Percentiles rank a stretch among this genome's conserved stretches.
These are phyloP conservation scores for Bombycilla garrulus DNA, from an alignment of 2,113 vertebrate genomes.

Conservation along the genomic window DNA sequence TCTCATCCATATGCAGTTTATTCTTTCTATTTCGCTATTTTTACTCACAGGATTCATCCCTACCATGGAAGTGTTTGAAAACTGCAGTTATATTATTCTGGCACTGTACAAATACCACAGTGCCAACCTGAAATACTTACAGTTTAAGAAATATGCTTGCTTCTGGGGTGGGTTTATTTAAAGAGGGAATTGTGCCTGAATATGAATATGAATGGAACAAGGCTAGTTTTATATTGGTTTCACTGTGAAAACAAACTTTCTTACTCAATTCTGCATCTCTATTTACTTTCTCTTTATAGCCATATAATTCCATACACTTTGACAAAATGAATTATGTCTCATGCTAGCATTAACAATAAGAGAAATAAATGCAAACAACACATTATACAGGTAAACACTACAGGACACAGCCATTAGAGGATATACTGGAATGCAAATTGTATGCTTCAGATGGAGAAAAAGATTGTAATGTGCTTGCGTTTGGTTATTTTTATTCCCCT, in stretches of 20 bases:
- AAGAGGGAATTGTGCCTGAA: conserved; percentile 9
- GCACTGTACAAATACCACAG: conserved; percentile 26
- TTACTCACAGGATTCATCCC: conserved; percentile 7
- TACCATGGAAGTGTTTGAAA: neutral
- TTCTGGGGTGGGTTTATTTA: conserved; percentile 20
- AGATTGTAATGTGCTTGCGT: neutral
- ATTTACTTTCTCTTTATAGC: conserved; percentile 32
- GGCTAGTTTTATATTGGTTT: neutral
- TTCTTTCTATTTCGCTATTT: neutral
- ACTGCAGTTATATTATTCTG: conserved; percentile 3
- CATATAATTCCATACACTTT: conserved; percentile 19
- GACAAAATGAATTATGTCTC: conserved; percentile 41
- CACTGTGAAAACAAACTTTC: neutral
- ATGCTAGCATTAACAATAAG: conserved; percentile 13
- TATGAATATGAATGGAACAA: neutral
- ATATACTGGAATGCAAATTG: neutral
- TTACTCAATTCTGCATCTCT: neutral
- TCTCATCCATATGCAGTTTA: neutral
- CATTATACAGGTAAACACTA: conserved; percentile 3
- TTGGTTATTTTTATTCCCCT: neutral
- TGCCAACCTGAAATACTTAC: neutral
- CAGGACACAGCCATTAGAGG: neutral
- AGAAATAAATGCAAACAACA: conserved; percentile 9
- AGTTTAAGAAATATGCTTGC: neutral
- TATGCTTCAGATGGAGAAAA: neutral